Evolutionary conservation across 2,888 invertebrate genomes (phyloP).

Genomic region (Myopa testacea): DNA sequence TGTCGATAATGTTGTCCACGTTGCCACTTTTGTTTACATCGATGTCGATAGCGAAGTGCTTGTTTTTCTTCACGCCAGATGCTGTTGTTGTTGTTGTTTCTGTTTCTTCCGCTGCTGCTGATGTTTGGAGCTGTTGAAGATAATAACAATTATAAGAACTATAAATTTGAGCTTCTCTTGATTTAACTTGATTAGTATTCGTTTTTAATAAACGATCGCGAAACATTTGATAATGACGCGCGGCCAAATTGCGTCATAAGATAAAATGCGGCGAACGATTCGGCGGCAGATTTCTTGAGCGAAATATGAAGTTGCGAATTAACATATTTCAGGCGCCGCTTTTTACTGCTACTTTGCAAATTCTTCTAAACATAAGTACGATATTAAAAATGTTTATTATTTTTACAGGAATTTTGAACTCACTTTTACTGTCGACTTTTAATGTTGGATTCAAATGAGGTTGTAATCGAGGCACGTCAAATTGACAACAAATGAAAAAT

Average conservation of each 20-base stretch:
- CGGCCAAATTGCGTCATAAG: slow-evolving; percentile 60
- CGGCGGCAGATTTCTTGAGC: slow-evolving; percentile 54
- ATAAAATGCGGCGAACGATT: slow-evolving; percentile 57
- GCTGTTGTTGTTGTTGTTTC: background rate
- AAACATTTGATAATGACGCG: slow-evolving; percentile 56
- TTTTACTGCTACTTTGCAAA: background rate
- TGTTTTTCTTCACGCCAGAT: background rate
- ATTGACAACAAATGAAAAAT: no score
- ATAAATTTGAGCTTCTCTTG: slow-evolving; percentile 33
- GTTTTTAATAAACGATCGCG: slow-evolving; percentile 53
- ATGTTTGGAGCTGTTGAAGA: slow-evolving; percentile 33
- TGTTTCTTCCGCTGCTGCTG: slow-evolving; percentile 1
- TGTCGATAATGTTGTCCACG: slow-evolving; percentile 41
- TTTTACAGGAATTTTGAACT: no score
- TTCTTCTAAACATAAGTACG: no score
- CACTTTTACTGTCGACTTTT: no score
- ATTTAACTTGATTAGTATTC: slow-evolving; percentile 28
- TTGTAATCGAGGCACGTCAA: no score
- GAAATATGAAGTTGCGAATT: slow-evolving; percentile 59
- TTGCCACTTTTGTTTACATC: slow-evolving; percentile 48
- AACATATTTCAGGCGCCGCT: slow-evolving; percentile 53
- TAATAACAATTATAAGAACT: slow-evolving; percentile 49
- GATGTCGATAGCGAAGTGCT: slow-evolving; percentile 54
- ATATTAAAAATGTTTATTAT: background rate
- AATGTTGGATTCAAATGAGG: no score